Conservation (phyloP, 2,797 vertebrate genomes). For the Dermochelys coriacea region DNA sequence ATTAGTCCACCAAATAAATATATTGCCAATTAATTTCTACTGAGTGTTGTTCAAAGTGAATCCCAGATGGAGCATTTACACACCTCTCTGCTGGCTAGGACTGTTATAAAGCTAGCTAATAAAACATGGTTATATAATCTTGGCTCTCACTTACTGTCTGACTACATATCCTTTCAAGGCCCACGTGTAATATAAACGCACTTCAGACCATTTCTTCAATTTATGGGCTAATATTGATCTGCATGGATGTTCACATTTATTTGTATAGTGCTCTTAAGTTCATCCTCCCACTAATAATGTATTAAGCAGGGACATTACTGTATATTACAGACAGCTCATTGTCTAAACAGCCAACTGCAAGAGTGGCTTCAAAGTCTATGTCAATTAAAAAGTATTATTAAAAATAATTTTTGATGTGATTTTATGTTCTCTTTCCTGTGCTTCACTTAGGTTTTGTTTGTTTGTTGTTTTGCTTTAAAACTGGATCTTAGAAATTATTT, state of each 20-base stretch:
- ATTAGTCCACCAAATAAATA: slow-evolving; percentile 67
- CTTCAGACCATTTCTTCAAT: background rate
- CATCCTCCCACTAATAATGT: background rate
- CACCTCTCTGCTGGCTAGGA: background rate
- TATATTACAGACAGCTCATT: background rate
- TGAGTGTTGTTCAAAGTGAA: background rate
- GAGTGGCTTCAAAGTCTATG: background rate
- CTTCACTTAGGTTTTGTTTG: background rate
- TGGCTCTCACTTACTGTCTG: background rate
- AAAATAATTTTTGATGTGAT: background rate
- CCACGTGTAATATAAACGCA: background rate
- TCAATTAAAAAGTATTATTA: background rate
- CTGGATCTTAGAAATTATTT: background rate
- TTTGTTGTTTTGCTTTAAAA: background rate
- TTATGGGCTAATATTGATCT: background rate
- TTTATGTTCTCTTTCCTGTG: background rate
- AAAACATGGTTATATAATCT: background rate
- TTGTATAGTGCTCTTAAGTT: background rate
- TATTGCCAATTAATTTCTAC: slow-evolving; percentile 63
- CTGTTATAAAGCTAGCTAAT: background rate
- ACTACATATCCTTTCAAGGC: background rate
- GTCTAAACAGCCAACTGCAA: background rate
- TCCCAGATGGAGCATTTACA: background rate
- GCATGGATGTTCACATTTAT: background rate
- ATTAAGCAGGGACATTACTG: background rate